A percentile compares a stretch with the other conserved stretches of the same genome.
phyloP scores from a whole-genome alignment of 53 echinoderm and acorn worm species.

The Mesocentrotus franciscanus region DNA sequence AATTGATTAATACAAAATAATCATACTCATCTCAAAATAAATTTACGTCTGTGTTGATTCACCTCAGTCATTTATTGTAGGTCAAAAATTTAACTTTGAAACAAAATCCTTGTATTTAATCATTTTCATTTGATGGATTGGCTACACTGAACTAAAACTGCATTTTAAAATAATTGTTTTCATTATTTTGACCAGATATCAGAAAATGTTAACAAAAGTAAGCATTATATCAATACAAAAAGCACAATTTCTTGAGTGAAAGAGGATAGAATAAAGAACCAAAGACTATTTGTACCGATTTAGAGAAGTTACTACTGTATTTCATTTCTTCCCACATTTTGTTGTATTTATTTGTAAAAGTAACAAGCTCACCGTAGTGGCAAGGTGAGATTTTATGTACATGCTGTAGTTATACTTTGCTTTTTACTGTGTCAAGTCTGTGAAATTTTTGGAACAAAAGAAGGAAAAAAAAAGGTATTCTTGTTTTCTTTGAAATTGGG shows the following conservation, averaged over 20 bases:
- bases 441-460: slow-evolving; percentile 18
- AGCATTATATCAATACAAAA: background rate
- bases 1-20: background rate
- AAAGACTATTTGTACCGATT: slow-evolving; percentile 18
- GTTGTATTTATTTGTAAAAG: background rate
- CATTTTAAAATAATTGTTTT: background rate
- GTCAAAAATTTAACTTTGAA: background rate
- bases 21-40: background rate
- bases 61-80: too few species aligned
- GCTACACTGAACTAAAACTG: background rate
- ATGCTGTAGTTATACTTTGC: slow-evolving; percentile 54
- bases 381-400: slow-evolving; percentile 9
- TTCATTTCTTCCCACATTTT: background rate
- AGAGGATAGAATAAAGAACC: background rate
- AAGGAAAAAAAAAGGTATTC: background rate
- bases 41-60: background rate
- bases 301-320: slow-evolving; percentile 8
- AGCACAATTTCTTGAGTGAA: background rate
- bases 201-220: background rate
- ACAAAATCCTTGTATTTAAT: background rate
- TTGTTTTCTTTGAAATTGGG: slow-evolving; percentile 2
- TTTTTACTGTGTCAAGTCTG: slow-evolving; percentile 57
- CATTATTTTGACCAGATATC: background rate
- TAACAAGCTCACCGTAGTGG: background rate
- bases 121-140: background rate